Percentiles rank a stretch among this genome's conserved stretches.
Conservation (phyloP, 2,888 invertebrate species). For the Platycnemis pennipes region DNA sequence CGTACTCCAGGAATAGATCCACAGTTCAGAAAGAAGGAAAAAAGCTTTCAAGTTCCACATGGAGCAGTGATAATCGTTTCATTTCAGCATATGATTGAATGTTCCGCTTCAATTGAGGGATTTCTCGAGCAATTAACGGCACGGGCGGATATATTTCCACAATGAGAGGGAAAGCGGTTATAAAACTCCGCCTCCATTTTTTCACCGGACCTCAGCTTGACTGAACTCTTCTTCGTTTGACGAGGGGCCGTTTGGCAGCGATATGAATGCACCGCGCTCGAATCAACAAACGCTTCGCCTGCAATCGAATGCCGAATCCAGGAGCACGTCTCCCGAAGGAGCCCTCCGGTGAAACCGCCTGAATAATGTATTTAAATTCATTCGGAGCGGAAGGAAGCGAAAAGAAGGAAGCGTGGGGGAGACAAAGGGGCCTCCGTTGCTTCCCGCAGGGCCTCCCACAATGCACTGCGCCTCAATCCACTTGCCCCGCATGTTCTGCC, state of each 20-base stretch:
- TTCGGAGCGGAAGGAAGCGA: conserved; percentile 57
- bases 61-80: too few relatives aligned
- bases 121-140: neutral
- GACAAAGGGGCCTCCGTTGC: conserved; percentile 41
- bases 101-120: neutral
- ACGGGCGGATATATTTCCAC: neutral
- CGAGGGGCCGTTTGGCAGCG: too few relatives aligned
- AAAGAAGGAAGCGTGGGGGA: conserved; percentile 29
- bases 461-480: neutral
- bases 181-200: too few relatives aligned
- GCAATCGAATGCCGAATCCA: too few relatives aligned
- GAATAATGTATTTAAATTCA: conserved; percentile 67
- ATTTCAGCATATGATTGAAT: neutral
- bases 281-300: too few relatives aligned
- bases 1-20: too few relatives aligned
- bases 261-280: too few relatives aligned
- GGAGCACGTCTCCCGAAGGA: neutral
- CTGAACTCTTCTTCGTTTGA: too few relatives aligned
- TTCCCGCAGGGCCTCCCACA: neutral
- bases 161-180: neutral
- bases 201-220: too few relatives aligned
- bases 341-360: conserved; percentile 54
- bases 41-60: too few relatives aligned
- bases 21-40: too few relatives aligned
- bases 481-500: neutral